Conservation (phyloP, 2,797 vertebrate genomes). For the Denticeps clupeoides region DNA sequence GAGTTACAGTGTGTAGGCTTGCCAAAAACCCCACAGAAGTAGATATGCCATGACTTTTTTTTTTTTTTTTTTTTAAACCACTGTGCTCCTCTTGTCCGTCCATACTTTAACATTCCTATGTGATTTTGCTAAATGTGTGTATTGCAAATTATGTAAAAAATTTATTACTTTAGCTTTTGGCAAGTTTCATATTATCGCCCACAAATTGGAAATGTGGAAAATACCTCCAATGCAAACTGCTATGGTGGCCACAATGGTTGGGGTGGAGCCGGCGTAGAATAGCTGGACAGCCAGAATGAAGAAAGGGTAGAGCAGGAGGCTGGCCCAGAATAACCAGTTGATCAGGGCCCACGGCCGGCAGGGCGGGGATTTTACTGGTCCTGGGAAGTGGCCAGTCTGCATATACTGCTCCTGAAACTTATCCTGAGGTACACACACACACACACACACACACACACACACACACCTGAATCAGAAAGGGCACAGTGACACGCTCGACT, state of each 20-base stretch:
- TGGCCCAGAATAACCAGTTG: constrained; percentile 85
- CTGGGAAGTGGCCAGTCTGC: constrained; percentile 69
- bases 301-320: constrained; percentile 76
- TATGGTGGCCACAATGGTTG: constrained; percentile 62
- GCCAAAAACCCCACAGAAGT: neutral
- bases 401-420: constrained; percentile 78
- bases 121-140: no score
- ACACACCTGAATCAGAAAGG: neutral
- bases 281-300: constrained; percentile 63
- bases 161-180: no score
- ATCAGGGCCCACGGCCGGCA: constrained; percentile 71
- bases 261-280: constrained; percentile 68
- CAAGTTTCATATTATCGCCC: no score
- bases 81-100: no score
- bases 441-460: neutral
- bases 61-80: no score
- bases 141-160: no score
- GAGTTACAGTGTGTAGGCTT: no score
- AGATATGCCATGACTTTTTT: neutral
- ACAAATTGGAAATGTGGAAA: no score
- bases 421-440: constrained; percentile 57
- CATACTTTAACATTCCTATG: no score
- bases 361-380: constrained; percentile 46
- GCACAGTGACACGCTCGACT: no score
- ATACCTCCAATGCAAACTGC: constrained; percentile 73